Percentiles rank a stretch among this genome's conserved stretches.
Conservation (phyloP, 2,888 invertebrate species). For the Cistogaster globosa region DNA sequence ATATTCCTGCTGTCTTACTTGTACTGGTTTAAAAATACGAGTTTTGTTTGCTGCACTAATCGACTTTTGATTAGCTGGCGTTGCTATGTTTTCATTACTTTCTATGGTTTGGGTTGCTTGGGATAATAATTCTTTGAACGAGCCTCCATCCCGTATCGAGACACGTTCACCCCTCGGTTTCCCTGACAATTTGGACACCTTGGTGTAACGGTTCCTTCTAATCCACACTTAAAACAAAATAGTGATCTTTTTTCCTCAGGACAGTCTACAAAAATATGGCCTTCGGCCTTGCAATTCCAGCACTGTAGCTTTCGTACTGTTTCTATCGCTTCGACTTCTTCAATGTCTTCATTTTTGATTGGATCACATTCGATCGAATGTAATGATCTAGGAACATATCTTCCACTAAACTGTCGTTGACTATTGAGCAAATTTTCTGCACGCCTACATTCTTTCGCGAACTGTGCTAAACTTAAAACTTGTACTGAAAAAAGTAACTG, state of each 20-base stretch:
- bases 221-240: slow-evolving; percentile 2
- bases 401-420: not conserved
- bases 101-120: not conserved
- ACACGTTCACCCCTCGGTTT: not conserved
- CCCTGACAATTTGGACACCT: not conserved
- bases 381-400: not conserved
- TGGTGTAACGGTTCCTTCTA: not conserved
- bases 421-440: not conserved
- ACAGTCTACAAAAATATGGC: not conserved
- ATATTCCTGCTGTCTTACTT: no score
- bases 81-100: not conserved
- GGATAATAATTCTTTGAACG: not conserved
- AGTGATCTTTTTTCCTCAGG: not conserved
- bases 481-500: not conserved
- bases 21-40: not conserved
- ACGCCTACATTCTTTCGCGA: no score
- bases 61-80: no score
- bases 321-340: no score
- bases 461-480: no score
- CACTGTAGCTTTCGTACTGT: not conserved
- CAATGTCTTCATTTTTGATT: no score
- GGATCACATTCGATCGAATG: no score
- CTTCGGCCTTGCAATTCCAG: slow-evolving; percentile 8
- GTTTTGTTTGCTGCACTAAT: no score
- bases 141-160: not conserved